Conservation (phyloP, 30 jellyfish, hydroid and myxozoan genomes). For the Morbakka virulenta region DNA sequence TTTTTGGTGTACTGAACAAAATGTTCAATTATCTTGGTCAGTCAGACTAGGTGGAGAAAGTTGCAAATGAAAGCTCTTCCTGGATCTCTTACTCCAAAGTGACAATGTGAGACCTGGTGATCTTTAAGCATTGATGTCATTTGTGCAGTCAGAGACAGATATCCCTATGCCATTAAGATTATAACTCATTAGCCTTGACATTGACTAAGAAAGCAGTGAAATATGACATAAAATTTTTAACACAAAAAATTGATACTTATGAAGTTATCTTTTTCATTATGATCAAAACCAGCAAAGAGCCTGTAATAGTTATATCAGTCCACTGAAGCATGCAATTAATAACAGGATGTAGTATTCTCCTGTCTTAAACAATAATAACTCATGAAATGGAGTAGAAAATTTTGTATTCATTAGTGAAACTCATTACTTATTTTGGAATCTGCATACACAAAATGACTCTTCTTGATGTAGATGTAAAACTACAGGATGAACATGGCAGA, state of each 20-base stretch:
- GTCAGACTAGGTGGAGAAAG: slow-evolving; percentile 10
- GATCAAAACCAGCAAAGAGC: too few relatives aligned
- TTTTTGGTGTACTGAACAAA: neutral
- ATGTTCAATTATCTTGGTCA: neutral
- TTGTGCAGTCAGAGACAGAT: slow-evolving; percentile 47
- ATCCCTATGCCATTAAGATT: slow-evolving; percentile 31
- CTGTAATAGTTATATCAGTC: too few relatives aligned
- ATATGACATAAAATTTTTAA: neutral
- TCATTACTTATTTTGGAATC: too few relatives aligned
- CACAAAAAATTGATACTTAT: neutral
- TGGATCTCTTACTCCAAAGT: slow-evolving; percentile 1
- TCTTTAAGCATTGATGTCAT: slow-evolving; percentile 34
- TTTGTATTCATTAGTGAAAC: too few relatives aligned
- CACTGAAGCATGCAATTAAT: too few relatives aligned
- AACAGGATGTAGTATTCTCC: too few relatives aligned
- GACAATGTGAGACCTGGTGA: neutral
- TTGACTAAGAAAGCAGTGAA: slow-evolving; percentile 1
- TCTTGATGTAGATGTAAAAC: too few relatives aligned
- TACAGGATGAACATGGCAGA: too few relatives aligned
- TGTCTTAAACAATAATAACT: too few relatives aligned
- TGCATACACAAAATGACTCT: too few relatives aligned
- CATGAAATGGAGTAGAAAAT: too few relatives aligned
- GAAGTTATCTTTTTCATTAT: slow-evolving; percentile 29
- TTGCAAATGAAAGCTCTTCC: neutral
- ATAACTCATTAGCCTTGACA: slow-evolving; percentile 21